A percentile compares a stretch with the other conserved stretches of the same genome.
These are phyloP conservation scores for Drepana falcataria DNA, from an alignment of 2,888 invertebrate species.

Conservation along the genomic window DNA sequence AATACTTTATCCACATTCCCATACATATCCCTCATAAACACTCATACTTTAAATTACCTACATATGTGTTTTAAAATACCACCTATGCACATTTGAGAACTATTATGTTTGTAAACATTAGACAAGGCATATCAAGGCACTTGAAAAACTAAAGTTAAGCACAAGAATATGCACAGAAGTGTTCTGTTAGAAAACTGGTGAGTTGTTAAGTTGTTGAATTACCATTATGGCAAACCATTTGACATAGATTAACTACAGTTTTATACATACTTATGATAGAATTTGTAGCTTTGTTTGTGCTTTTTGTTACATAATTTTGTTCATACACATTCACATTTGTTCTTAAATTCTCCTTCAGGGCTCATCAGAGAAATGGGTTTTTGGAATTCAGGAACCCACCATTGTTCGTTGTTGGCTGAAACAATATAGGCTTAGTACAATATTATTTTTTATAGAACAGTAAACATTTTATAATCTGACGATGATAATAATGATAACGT, in stretches of 20 bases:
- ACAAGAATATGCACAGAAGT: conserved; percentile 27
- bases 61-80: conserved; percentile 12
- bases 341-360: conserved; percentile 24
- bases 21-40: conserved; percentile 22
- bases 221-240: conserved; percentile 50
- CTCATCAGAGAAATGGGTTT: conserved; percentile 69
- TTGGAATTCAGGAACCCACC: conserved; percentile 62
- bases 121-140: conserved; percentile 68
- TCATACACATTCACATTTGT: conserved; percentile 47
- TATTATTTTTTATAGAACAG: neutral
- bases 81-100: conserved; percentile 11
- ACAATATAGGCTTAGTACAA: conserved; percentile 16
- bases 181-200: conserved; percentile 1
- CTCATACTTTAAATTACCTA: conserved; percentile 27
- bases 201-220: conserved; percentile 19
- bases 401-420: conserved; percentile 58
- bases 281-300: conserved; percentile 72
- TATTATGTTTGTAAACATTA: conserved; percentile 29
- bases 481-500: conserved; percentile 17
- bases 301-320: conserved; percentile 58
- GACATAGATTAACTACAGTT: conserved; percentile 39
- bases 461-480: no score
- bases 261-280: conserved; percentile 38
- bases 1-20: conserved; percentile 11
- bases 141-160: conserved; percentile 51